A percentile compares a stretch with the other conserved stretches of the same genome.
phyloP scores from a whole-genome alignment of 1,140 invertebrate genomes.

The Medauroidea extradentata region DNA sequence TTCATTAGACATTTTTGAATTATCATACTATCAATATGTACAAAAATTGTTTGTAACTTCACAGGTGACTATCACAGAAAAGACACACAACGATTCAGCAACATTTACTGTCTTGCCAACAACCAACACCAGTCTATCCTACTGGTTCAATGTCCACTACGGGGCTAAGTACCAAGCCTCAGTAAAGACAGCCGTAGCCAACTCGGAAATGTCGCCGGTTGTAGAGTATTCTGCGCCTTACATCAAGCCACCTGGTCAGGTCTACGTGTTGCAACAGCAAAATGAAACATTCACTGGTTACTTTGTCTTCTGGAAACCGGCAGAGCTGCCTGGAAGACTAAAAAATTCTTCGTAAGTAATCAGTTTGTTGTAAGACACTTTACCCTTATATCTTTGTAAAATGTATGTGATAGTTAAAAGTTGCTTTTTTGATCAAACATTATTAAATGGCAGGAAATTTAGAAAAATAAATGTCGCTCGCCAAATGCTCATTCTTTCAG shows the following conservation, averaged over 20 bases:
- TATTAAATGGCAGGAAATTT: no score
- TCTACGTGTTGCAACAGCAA: conserved; percentile 50
- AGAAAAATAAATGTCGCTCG: no score
- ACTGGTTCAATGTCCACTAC: conserved; percentile 50
- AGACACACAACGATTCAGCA: conserved; percentile 43
- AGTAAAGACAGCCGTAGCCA: conserved; percentile 47
- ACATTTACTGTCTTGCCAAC: conserved; percentile 44
- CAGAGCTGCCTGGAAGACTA: conserved; percentile 10
- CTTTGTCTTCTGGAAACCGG: conserved; percentile 57
- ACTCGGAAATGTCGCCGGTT: conserved; percentile 43
- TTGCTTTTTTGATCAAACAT: no score
- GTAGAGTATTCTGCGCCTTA: conserved; percentile 51
- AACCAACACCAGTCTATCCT: conserved; percentile 40
- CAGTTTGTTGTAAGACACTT: conserved; percentile 19
- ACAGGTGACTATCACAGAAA: conserved; percentile 53
- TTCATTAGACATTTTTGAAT: no score
- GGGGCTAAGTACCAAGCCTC: conserved; percentile 61
- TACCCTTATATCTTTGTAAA: conserved; percentile 12
- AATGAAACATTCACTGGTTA: conserved; percentile 47
- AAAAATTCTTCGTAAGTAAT: conserved; percentile 15
- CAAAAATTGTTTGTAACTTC: conserved; percentile 19
- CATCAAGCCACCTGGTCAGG: conserved; percentile 58
- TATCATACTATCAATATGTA: no score
- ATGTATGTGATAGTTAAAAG: no score
- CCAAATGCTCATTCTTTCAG: no score